Evolutionary conservation across 37 sponge, comb jelly and placozoan genomes (phyloP), one percentile per base, ranked within the genome.

Genomic region (Mnemiopsis leidyi): DNA sequence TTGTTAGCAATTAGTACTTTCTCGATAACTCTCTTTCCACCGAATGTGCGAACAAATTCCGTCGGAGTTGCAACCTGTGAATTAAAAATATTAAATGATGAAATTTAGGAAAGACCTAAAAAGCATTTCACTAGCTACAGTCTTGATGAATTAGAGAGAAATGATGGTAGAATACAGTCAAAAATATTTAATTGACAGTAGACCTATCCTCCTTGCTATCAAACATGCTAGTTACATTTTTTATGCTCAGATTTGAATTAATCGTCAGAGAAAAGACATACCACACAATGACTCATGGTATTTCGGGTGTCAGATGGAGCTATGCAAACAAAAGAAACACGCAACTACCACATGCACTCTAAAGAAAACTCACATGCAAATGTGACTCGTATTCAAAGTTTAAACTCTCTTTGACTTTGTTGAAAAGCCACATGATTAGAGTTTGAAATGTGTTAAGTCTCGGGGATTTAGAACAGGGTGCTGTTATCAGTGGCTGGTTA

Each of bases 1-100:
- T 98, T 98, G 92, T 98, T 98, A 18, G 97, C 95, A 1, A 98
- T 96, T 23, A 98, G 93, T 0, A 98, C 94, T 93, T 95, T 97
- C 76, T 98, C 99, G 30, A 98, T 97, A 23, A 93, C 96, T 71
- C 97, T 28, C 92, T 95, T 95, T 20, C 97, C 99, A 5, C 96
- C 99, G 88, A 93, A 98, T 1, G 94, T 79, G 28, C 92, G 96
- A 23, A 98, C 96, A 82, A 97, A 97, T 75, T 98, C 99, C 34
- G 92, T 94, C 25, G 99, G 99, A 31, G 99, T 94, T 0, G 99
- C 97, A 33, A 96, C 94, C 96, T 95, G 71, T 28, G 33, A 69
- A 93, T n/a, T n/a, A n/a, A n/a, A n/a, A n/a, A n/a, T n/a, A n/a
- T n/a, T n/a, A n/a, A n/a, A n/a, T n/a, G n/a, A n/a, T n/a, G n/a